Evolutionary conservation across 2,113 vertebrate species (phyloP).

Genomic region (Bolborhynchus lineola): DNA sequence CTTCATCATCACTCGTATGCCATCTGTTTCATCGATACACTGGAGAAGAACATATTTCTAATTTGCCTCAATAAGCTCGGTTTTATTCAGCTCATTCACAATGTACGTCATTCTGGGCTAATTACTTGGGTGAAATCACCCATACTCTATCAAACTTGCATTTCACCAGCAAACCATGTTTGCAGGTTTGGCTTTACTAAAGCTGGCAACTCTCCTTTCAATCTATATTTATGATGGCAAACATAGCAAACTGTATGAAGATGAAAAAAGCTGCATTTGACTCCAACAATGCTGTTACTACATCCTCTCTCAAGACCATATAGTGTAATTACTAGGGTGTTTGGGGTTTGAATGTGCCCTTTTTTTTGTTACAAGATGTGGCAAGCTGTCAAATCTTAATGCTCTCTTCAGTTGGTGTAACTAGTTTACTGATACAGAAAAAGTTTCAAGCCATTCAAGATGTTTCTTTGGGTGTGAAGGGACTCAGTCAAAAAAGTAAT

Average conservation of each 20-base stretch:
- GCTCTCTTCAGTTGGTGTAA: background rate
- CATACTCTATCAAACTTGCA: background rate
- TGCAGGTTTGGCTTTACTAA: background rate
- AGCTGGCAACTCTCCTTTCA: background rate
- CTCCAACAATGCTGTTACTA: background rate
- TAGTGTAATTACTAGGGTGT: background rate
- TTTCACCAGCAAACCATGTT: background rate
- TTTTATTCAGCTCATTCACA: slow-evolving; percentile 5
- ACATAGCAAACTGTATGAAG: background rate
- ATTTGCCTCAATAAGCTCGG: background rate
- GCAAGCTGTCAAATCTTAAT: background rate
- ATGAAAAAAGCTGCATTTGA: background rate
- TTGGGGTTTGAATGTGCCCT: background rate
- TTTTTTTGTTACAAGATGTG: background rate
- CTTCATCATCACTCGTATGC: background rate
- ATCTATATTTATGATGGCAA: background rate
- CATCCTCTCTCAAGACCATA: background rate
- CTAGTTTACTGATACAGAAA: background rate
- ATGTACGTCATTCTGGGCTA: background rate
- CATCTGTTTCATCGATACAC: background rate
- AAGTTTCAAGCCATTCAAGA: background rate
- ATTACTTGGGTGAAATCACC: background rate
- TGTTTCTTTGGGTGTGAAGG: background rate
- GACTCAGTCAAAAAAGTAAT: background rate
- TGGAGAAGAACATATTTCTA: background rate